Percentiles rank a stretch among this genome's conserved stretches.
These are phyloP conservation scores for Charina bottae DNA, from an alignment of 2,113 vertebrate genomes.

Conservation along the genomic window DNA sequence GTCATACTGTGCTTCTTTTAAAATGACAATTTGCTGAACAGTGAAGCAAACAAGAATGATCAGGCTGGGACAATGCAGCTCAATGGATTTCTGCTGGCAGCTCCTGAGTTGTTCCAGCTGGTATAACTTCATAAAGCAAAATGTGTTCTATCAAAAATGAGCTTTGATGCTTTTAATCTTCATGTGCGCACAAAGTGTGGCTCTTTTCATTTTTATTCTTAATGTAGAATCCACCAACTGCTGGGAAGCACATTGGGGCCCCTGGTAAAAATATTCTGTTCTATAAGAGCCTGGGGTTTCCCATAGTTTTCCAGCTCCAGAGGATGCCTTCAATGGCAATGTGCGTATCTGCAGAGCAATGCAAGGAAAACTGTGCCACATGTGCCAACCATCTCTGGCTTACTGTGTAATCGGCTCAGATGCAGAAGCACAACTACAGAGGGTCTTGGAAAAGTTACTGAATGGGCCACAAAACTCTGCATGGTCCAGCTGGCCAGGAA, in stretches of 20 bases:
- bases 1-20: not conserved
- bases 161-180: slow-evolving; percentile 37
- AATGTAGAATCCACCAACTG: slow-evolving; percentile 25
- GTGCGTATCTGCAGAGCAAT: not conserved
- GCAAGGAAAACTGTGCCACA: not conserved
- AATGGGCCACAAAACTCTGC: not conserved
- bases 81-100: not conserved
- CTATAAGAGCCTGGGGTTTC: not conserved
- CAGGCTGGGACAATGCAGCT: not conserved
- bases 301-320: not conserved
- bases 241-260: not conserved
- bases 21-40: not conserved
- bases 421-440: not conserved
- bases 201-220: slow-evolving; percentile 32
- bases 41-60: not conserved
- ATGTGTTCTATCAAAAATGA: slow-evolving; percentile 32
- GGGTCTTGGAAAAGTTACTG: not conserved
- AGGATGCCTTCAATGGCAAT: not conserved
- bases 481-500: not conserved
- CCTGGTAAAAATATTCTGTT: not conserved
- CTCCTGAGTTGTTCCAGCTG: not conserved
- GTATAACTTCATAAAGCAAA: not conserved
- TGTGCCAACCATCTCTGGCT: not conserved
- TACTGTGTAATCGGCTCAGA: not conserved
- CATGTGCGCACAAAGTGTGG: slow-evolving; percentile 8